A percentile compares a stretch with the other conserved stretches of the same genome.
Conservation (phyloP, 2,797 vertebrate genomes). For the Cephalopachus bancanus region DNA sequence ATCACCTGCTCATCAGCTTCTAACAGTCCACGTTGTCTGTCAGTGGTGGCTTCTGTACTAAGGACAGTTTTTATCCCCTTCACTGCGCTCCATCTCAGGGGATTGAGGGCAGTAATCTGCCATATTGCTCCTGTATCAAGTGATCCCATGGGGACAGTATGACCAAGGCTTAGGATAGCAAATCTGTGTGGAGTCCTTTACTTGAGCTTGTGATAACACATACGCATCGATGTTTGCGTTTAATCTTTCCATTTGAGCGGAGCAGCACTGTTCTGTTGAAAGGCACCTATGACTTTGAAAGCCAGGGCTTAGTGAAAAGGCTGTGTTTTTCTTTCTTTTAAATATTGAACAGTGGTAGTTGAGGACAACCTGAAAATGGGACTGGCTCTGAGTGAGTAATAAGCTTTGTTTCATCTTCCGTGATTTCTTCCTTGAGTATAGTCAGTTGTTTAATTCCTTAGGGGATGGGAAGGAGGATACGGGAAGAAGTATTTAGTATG, state of each 20-base stretch:
- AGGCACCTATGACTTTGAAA: not conserved
- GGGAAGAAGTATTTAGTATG: not conserved
- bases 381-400: not conserved
- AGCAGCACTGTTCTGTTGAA: not conserved
- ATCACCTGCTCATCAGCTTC: not conserved
- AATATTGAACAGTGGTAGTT: not conserved
- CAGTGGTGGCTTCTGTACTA: not conserved
- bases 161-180: not conserved
- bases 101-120: not conserved
- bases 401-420: not conserved
- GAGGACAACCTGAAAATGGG: not conserved
- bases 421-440: not conserved
- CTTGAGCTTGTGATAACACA: not conserved
- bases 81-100: accelerated
- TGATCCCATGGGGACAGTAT: not conserved
- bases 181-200: not conserved
- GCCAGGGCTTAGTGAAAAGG: not conserved
- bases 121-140: conserved; percentile 28
- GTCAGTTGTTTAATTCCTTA: not conserved
- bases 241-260: not conserved
- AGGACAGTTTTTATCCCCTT: not conserved
- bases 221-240: not conserved
- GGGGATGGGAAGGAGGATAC: accelerated
- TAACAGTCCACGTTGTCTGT: no score
- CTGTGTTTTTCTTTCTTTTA: conserved; percentile 12